These are phyloP conservation scores for Ridgeia piscesae DNA, from an alignment of 1,140 invertebrate species.

Conservation along the genomic window DNA sequence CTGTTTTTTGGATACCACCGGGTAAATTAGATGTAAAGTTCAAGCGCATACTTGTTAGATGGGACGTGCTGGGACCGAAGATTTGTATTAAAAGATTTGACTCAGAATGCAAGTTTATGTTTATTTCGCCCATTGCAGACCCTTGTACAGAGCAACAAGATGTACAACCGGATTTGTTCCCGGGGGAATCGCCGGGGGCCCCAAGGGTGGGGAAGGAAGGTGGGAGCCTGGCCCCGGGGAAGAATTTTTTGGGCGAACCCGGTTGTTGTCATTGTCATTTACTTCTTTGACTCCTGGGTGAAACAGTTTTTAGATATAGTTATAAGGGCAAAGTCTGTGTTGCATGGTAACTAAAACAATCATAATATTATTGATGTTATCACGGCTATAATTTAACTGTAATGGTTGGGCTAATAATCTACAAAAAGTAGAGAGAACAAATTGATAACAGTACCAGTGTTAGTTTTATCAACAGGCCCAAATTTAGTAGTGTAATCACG, in stretches of 20 bases:
- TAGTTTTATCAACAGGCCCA: neutral
- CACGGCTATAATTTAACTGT: no score
- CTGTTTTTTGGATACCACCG: no score
- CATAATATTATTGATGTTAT: neutral
- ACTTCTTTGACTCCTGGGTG: neutral
- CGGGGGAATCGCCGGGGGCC: conserved; percentile 90
- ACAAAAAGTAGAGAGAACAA: neutral
- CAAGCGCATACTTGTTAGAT: no score
- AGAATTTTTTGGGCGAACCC: no score
- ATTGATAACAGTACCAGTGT: no score
- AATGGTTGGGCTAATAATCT: neutral
- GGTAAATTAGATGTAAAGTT: no score
- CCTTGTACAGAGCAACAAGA: conserved; percentile 85
- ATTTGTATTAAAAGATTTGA: neutral
- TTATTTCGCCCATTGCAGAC: conserved; percentile 58
- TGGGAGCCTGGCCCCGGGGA: no score
- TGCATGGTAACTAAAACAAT: neutral
- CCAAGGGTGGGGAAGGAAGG: conserved; percentile 95
- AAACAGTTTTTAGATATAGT: neutral
- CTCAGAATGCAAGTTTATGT: neutral
- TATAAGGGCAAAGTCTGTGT: neutral
- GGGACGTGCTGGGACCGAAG: no score
- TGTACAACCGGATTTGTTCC: conserved; percentile 66
- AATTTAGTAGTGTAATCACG: neutral
- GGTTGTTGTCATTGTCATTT: neutral